Conservation (phyloP, 2,888 invertebrate species). For the Trichogramma dendrolimi region DNA sequence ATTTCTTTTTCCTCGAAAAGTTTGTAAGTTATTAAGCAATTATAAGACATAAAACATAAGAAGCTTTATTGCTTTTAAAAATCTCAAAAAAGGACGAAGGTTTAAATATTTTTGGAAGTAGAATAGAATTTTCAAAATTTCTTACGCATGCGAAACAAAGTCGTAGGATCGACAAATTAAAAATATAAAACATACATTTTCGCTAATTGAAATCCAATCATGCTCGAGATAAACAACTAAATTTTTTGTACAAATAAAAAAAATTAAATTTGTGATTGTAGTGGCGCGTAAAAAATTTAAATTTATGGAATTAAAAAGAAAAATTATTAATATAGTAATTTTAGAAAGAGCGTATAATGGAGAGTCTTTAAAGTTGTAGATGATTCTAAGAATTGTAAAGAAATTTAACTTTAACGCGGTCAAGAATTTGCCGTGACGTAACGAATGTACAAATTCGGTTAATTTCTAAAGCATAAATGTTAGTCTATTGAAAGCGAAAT, state of each 20-base stretch:
- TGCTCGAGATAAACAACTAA: conserved; percentile 37
- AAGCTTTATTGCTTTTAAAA: conserved; percentile 12
- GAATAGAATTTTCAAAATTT: conserved; percentile 17
- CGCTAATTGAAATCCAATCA: conserved; percentile 35
- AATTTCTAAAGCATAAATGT: conserved; percentile 47
- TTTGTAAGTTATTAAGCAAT: conserved; percentile 9
- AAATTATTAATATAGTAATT: conserved; percentile 44
- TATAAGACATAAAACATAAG: conserved; percentile 16
- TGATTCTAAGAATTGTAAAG: conserved; percentile 39
- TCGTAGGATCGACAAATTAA: conserved; percentile 18
- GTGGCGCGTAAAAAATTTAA: conserved; percentile 28
- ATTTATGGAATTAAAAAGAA: conserved; percentile 29
- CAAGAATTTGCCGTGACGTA: conserved; percentile 30
- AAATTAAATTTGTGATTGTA: conserved; percentile 13
- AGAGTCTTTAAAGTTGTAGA: conserved; percentile 49
- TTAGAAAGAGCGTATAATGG: conserved; percentile 38
- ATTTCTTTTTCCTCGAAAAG: conserved; percentile 37
- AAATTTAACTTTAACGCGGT: conserved; percentile 40
- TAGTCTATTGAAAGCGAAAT: conserved; percentile 40
- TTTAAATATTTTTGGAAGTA: conserved; percentile 16
- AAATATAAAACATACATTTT: conserved; percentile 14
- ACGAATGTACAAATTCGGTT: conserved; percentile 50
- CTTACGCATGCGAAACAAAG: conserved; percentile 14
- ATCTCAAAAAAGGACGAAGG: neutral
- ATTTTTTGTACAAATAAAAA: conserved; percentile 47